Evolutionary conservation across 2,113 vertebrate genomes (phyloP).

Genomic region (Caranx ignobilis): DNA sequence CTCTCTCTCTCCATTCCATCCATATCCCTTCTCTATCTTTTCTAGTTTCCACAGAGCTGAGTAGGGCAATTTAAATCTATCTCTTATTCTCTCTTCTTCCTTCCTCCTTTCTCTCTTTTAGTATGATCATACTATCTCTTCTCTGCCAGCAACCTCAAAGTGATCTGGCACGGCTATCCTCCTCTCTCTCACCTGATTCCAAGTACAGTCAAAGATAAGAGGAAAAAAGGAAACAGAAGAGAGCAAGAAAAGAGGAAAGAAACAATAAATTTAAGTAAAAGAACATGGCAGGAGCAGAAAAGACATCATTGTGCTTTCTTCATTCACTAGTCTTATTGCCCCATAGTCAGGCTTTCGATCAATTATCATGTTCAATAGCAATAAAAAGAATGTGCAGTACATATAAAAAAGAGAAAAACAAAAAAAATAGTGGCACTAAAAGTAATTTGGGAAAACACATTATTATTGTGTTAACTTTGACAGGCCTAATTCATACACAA

Average conservation of each 20-base stretch:
- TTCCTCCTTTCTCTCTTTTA: not conserved
- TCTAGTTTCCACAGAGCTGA: not conserved
- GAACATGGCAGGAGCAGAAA: too few relatives aligned
- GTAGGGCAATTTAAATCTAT: conserved; percentile 31
- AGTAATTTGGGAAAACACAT: too few relatives aligned
- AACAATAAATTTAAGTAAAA: not conserved
- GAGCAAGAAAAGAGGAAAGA: not conserved
- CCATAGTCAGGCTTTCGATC: too few relatives aligned
- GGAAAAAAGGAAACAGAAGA: not conserved
- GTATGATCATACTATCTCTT: conserved; percentile 3
- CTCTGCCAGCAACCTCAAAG: conserved; percentile 17
- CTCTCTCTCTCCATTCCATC: conserved; percentile 16
- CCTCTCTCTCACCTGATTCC: not conserved
- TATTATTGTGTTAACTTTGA: too few relatives aligned
- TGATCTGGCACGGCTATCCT: not conserved
- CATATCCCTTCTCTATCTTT: conserved; percentile 28
- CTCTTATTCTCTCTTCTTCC: conserved; percentile 16
- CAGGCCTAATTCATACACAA: too few relatives aligned
- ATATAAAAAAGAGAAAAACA: too few relatives aligned
- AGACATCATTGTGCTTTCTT: not conserved
- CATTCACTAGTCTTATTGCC: too few relatives aligned
- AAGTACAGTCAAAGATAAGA: not conserved
- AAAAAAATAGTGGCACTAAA: too few relatives aligned
- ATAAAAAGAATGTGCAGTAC: too few relatives aligned
- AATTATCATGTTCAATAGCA: too few relatives aligned